These are phyloP conservation scores for Callionymus lyra DNA, from an alignment of 2,113 vertebrate genomes.

Conservation along the genomic window DNA sequence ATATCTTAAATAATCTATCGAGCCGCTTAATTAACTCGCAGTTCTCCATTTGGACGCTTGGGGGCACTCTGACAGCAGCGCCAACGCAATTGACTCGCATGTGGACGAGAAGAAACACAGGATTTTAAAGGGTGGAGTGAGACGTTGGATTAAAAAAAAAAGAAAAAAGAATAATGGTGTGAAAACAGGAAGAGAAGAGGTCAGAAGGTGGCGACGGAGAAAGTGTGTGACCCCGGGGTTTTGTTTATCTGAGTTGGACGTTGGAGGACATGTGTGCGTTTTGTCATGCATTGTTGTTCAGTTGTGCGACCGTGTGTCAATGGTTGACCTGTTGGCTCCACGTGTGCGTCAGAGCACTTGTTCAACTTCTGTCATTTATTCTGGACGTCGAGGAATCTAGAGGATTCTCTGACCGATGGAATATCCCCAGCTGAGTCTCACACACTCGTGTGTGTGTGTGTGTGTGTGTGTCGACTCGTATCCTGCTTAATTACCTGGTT, in stretches of 20 bases:
- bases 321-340: conserved; percentile 5
- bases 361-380: conserved; percentile 16
- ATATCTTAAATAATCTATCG: no score
- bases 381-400: no score
- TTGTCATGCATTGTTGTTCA: conserved; percentile 5
- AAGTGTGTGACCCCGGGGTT: conserved; percentile 11
- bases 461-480: no score
- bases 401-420: conserved; percentile 25
- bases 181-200: conserved; percentile 13
- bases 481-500: no score
- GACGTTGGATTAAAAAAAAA: not conserved
- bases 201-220: conserved; percentile 19
- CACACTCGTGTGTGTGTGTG: no score
- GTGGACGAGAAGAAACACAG: not conserved
- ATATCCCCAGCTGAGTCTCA: no score
- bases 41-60: conserved; percentile 35
- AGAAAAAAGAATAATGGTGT: conserved; percentile 12
- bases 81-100: conserved; percentile 17
- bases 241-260: conserved; percentile 16
- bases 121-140: conserved; percentile 1
- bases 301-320: conserved; percentile 5
- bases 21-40: no score
- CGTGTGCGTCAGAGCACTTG: conserved; percentile 8
- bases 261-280: not conserved
- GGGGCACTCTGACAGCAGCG: conserved; percentile 55